These are phyloP conservation scores for Dendrocincla tyrannina DNA, from an alignment of 2,797 vertebrate species.

Conservation along the genomic window DNA sequence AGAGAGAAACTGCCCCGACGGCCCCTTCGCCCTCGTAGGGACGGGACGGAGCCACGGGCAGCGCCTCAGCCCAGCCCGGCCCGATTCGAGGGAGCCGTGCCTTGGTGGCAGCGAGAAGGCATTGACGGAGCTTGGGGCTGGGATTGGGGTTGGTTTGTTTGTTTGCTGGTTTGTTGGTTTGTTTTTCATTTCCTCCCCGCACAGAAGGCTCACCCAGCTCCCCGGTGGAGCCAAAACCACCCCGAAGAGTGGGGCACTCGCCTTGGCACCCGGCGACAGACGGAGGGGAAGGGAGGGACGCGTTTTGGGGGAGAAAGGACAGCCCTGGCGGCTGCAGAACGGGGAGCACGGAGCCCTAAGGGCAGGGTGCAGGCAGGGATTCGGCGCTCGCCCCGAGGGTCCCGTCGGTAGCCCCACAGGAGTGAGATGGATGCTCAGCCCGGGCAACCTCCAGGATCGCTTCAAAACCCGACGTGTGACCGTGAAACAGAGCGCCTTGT, in stretches of 20 bases:
- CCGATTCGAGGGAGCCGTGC: neutral
- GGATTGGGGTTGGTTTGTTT: neutral
- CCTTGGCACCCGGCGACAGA: rapidly evolving
- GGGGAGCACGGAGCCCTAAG: neutral
- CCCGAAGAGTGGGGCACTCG: neutral
- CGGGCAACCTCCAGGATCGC: neutral
- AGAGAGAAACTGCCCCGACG: neutral
- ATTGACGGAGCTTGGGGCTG: neutral
- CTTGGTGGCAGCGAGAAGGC: rapidly evolving
- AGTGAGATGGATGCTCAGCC: neutral
- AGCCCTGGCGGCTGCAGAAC: neutral
- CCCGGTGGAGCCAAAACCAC: neutral
- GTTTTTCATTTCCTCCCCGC: neutral
- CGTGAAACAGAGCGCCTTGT: rapidly evolving
- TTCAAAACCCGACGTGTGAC: neutral
- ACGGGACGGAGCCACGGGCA: neutral
- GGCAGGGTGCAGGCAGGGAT: rapidly evolving
- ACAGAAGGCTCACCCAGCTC: neutral
- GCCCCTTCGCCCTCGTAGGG: neutral
- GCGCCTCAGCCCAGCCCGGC: rapidly evolving
- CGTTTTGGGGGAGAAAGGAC: neutral
- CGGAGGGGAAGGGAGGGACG: too few species aligned
- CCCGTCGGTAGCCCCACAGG: neutral
- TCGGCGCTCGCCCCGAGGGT: neutral
- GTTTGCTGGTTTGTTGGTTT: neutral